Evolutionary conservation across 2,797 vertebrate species (phyloP), one percentile per base, ranked within the genome.

Genomic region (Coreius guichenoti): DNA sequence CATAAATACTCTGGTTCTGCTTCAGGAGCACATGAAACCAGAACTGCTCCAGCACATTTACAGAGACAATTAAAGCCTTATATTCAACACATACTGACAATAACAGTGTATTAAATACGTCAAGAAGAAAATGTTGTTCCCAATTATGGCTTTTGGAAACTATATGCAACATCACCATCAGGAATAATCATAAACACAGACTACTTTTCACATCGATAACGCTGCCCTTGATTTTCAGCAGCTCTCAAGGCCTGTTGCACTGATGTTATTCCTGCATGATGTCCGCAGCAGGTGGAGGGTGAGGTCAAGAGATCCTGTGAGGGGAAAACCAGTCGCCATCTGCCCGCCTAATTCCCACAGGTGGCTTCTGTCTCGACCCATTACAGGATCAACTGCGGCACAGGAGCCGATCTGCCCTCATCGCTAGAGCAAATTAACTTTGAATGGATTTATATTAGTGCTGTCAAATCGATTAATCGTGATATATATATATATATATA

Each of bases 291-390:
- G 86, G 77, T 84, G 80, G 81, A 65, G 31, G 82, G n/a, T 82
- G 77, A 58, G 73, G 70, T 81, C 85, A 87, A 86, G 74, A 88
- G 85, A 76, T 88, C 73, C 84, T 33, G 68, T 23, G 77, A 85
- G 23, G 82, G 17, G 81, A 84, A 83, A 86, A 89, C 87, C 90
- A 85, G 73, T 86, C 91, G 86, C 92, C 93, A 93, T 94, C 89
- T 95, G 86, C 73, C 82, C 17, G 68, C 67, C 93, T 94, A 94
- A 94, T 93, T 89, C 29, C 89, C 81, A 92, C 93, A 95, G 94
- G 92, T 94, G 94, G 93, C 93, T 90, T 63, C 90, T 93, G 94
- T 93, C 94, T 81, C 81, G 83, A 92, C 89, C 87, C 19, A 93
- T 95, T 94, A 94, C 92, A 85, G 83, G 79, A 87, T 74, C 26